Conservation (phyloP, 2,888 invertebrate species). For the Laspeyria flexula region DNA sequence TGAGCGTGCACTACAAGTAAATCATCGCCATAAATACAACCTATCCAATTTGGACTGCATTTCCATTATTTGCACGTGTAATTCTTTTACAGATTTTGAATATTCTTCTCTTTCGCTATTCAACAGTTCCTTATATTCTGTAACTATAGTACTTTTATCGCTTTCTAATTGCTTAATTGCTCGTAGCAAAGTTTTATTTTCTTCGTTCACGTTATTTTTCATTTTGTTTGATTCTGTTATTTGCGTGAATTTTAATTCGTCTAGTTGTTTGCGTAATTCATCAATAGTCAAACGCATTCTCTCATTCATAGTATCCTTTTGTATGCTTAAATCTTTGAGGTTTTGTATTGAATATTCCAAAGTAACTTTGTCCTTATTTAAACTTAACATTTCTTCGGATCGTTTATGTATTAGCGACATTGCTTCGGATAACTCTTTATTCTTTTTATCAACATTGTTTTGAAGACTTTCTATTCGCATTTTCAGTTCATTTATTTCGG, state of each 20-base stretch:
- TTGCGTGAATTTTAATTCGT: slow-evolving; percentile 51
- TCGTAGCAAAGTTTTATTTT: slow-evolving; percentile 73
- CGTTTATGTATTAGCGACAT: slow-evolving; percentile 65
- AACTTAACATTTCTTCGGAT: slow-evolving; percentile 60
- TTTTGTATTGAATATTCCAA: slow-evolving; percentile 62
- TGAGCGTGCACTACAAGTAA: neutral
- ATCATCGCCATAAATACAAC: slow-evolving; percentile 41
- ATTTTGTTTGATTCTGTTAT: slow-evolving; percentile 48
- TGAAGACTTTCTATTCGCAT: slow-evolving; percentile 46
- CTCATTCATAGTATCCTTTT: slow-evolving; percentile 61
- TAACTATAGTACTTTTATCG: slow-evolving; percentile 70
- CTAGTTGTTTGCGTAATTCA: slow-evolving; percentile 57
- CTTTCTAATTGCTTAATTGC: slow-evolving; percentile 72
- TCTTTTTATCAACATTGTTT: slow-evolving; percentile 50
- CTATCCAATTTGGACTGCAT: slow-evolving; percentile 68
- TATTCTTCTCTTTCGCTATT: slow-evolving; percentile 82
- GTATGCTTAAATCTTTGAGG: slow-evolving; percentile 56
- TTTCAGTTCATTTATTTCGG: slow-evolving; percentile 43
- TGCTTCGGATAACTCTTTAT: slow-evolving; percentile 68
- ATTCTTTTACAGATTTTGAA: slow-evolving; percentile 61
- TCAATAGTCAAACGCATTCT: slow-evolving; percentile 54
- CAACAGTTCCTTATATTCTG: slow-evolving; percentile 81
- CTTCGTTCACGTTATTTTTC: slow-evolving; percentile 65
- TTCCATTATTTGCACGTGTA: slow-evolving; percentile 64
- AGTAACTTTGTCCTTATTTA: slow-evolving; percentile 68